These are phyloP conservation scores for Paradisaea rubra DNA, from an alignment of 2,113 vertebrate species.

Conservation along the genomic window DNA sequence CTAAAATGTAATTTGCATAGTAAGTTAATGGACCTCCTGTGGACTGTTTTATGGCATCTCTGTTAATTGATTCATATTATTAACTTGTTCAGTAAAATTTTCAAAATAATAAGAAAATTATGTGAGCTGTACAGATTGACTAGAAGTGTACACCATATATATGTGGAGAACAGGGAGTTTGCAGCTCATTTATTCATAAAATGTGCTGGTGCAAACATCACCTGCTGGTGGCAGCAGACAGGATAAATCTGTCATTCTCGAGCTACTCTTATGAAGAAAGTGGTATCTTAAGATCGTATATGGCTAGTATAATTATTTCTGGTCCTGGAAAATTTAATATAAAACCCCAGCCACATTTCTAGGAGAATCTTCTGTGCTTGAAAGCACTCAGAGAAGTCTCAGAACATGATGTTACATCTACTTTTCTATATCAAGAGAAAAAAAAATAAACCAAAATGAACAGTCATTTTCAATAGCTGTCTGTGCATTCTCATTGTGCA, in stretches of 20 bases:
- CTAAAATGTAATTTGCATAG: background rate
- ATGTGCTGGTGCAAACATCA: accelerated
- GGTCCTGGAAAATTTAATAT: background rate
- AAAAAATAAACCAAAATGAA: background rate
- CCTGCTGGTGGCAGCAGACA: background rate
- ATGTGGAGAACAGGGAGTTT: background rate
- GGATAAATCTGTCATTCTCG: background rate
- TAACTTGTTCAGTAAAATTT: background rate
- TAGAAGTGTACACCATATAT: background rate
- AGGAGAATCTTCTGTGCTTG: background rate
- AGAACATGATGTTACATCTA: background rate
- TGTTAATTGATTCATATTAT: background rate
- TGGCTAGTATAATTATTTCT: background rate
- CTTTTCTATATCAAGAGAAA: background rate
- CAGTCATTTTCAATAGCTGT: background rate
- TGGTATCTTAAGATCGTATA: background rate
- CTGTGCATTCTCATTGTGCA: background rate
- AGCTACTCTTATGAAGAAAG: background rate
- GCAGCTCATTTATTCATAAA: background rate
- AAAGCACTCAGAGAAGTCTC: background rate
- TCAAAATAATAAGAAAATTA: background rate
- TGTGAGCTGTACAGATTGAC: background rate
- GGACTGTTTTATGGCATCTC: background rate
- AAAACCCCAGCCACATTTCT: background rate
- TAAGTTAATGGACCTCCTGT: background rate